Base-by-base conservation (phyloP, 2,797 vertebrate species). In the Liparis tanakae region DNA sequence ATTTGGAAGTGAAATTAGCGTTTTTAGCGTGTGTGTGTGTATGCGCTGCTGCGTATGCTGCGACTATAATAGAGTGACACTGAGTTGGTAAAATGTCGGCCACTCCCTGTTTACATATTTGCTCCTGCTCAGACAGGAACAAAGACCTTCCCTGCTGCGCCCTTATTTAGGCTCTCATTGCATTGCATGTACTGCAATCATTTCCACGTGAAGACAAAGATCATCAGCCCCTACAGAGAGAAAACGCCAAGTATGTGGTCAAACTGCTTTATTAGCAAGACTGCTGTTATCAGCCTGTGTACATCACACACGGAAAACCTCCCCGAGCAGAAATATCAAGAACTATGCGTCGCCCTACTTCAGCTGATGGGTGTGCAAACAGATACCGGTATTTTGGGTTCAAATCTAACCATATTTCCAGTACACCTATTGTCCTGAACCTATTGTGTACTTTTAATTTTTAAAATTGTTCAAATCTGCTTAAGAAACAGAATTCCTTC, bases 51-150 rank as follows among this genome's bases (percentile, higher is more conserved):
- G 33, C 8, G 0, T 51, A 25, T 70, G 12, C 25, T 72, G 20
- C 37, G 34, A 39, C 36, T 22, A 13, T 44, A 51, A 70, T 25
- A 66, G 39, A 58, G 71, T 65, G 36, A 82, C 51, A 76, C 39
- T 1, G 12, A 36, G 18, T 2, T 60, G 54, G 51, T 72, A 34
- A 86, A 87, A 78, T 72, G 74, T 43, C 14, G 1, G 65, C 87
- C 85, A 77, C 90, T 74, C 88, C 90, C 73, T 84, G 84, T 91
- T 93, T 87, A 89, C 92, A 93, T 92, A 92, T 87, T 93, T 91
- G 76, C 66, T 88, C 91, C 85, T 93, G 93, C 83, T 92, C 84
- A 80, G 84, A 93, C 93, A 93, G 74, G 91, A 92, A 89, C 74
- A 73, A 74, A 78, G 66, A 74, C 80, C 39, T 73, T 80, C 75